Base-by-base conservation (phyloP, 2,888 invertebrate species). In the Drosophila multiciliata region DNA sequence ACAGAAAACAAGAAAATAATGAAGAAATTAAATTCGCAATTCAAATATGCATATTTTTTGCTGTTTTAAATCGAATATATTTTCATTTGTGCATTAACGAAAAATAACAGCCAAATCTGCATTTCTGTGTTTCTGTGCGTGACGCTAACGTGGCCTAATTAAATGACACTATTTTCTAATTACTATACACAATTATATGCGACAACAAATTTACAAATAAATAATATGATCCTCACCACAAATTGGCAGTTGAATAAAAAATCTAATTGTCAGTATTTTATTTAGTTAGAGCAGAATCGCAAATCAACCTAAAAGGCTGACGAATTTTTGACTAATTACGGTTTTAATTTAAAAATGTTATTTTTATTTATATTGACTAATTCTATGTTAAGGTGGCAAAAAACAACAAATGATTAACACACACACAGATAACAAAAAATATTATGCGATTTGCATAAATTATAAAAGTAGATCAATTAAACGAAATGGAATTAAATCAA, bases 111-210 rank as follows among this genome's bases (percentile, higher is more conserved):
- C 12, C 32, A 20, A 29, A 32, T 17, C 26, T 40, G 15, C 29
- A 48, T 17, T 20, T 9, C 23, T 53, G 29, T 15, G 12, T 40
- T 32, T 29, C 20, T 29, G 15, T 42, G 40, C 40, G 1, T 12
- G 6, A 7, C 48, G 53, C 32, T 35, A 66, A 40, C 66, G 11
- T 35, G 40, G 11, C 23, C 17, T 55, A 67, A 57, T 66, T 66
- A 57, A 57, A 66, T 35, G 40, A 17, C 35, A 66, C 52, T 67
- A 67, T 66, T 32, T 50, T 49, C 20, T 66, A 66, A 67, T 66
- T 66, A 66, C 66, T 49, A 29, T 2, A 15, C 35, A n/a, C 40
- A 66, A 50, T 50, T 40, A 66, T 17, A 42, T 29, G 54, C 35
- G 66, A 52, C 55, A 57, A 17, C n/a, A 20, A 55, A 49, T 65